A percentile compares a stretch with the other conserved stretches of the same genome.
Conservation (phyloP, 2,797 vertebrate species). For the Rhinella marina region DNA sequence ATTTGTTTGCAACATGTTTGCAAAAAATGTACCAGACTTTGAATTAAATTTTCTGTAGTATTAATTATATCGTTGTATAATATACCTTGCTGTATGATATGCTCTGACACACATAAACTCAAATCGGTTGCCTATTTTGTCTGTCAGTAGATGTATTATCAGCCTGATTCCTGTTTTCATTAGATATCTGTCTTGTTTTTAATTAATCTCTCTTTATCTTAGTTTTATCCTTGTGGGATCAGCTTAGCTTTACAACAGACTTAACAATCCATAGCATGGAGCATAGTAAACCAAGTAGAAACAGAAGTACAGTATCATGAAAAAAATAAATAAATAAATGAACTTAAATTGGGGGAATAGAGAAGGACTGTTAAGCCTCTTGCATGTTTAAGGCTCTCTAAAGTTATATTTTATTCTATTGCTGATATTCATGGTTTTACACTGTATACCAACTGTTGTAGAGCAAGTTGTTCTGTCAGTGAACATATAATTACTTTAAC, state of each 20-base stretch:
- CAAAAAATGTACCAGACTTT: too few species aligned
- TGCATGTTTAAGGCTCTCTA: background rate
- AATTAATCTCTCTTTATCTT: conserved; percentile 43
- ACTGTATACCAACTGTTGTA: background rate
- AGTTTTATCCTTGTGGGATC: conserved; percentile 29
- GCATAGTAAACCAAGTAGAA: conserved; percentile 5
- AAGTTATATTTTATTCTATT: background rate
- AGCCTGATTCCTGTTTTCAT: conserved; percentile 32
- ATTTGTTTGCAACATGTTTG: background rate
- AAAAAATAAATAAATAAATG: background rate
- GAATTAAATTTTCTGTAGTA: background rate
- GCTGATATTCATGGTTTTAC: background rate
- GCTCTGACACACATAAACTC: background rate
- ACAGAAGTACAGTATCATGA: background rate
- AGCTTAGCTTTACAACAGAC: conserved; percentile 11
- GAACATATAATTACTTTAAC: too few species aligned
- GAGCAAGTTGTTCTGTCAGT: background rate
- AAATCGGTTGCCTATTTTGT: background rate
- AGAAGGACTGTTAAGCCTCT: background rate
- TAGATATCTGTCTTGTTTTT: conserved; percentile 29
- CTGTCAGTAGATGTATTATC: background rate
- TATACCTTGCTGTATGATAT: background rate
- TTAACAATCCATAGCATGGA: background rate
- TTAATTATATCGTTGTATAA: background rate
- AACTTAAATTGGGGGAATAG: background rate